Evolutionary conservation across 2,888 invertebrate genomes (phyloP).

Genomic region (Mesoligia furuncula): DNA sequence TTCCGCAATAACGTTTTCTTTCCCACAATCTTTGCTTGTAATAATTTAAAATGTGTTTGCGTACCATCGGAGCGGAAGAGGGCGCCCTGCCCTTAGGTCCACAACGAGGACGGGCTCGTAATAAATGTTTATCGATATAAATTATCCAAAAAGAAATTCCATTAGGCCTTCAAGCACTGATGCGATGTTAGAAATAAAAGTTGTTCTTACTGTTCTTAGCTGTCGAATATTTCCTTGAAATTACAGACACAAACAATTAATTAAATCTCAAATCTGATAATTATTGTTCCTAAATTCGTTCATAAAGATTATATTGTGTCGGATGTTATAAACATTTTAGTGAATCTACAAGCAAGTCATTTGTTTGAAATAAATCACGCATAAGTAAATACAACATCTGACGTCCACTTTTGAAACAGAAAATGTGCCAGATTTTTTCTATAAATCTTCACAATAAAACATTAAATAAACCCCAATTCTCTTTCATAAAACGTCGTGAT

Average conservation of each 20-base stretch:
- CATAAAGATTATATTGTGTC: slow-evolving; percentile 21
- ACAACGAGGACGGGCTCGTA: slow-evolving; percentile 44
- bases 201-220: neutral
- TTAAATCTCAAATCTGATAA: slow-evolving; percentile 2
- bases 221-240: neutral
- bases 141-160: slow-evolving; percentile 60
- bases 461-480: slow-evolving; percentile 29
- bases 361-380: slow-evolving; percentile 46
- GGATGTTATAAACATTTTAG: slow-evolving; percentile 38
- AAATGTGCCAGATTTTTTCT: slow-evolving; percentile 38
- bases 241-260: neutral
- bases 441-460: slow-evolving; percentile 26
- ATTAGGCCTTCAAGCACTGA: slow-evolving; percentile 8
- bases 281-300: slow-evolving; percentile 9
- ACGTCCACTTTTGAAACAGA: slow-evolving; percentile 36
- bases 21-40: slow-evolving; percentile 77
- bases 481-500: slow-evolving; percentile 33
- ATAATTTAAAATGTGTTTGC: slow-evolving; percentile 82
- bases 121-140: slow-evolving; percentile 78
- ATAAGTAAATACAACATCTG: slow-evolving; percentile 18
- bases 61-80: slow-evolving; percentile 68
- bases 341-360: slow-evolving; percentile 35
- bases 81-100: slow-evolving; percentile 61
- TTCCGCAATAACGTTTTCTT: slow-evolving; percentile 77
- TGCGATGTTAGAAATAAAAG: slow-evolving; percentile 10